Base-by-base conservation (phyloP, 2,888 invertebrate genomes). In the Orchesellides sinensis region DNA sequence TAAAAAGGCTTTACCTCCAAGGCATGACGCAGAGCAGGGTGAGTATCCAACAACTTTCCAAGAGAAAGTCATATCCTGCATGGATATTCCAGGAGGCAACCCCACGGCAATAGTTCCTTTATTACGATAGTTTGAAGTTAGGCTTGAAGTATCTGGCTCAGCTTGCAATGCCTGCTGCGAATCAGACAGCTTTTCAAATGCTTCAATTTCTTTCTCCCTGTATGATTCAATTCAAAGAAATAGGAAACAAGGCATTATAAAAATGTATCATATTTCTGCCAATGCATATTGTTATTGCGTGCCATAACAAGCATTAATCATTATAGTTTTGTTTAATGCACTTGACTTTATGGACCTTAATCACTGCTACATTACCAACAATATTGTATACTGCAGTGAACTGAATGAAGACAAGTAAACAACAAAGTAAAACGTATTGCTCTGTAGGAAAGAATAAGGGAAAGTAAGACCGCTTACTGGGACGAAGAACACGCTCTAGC, bases 21-120 rank as follows among this genome's bases (percentile, higher is more conserved):
- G 92, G 89, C 98, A 99, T 8, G 96, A 96, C 0, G 96, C 96
- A 89, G 96, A 98, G 91, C 99, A 99, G 83, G 96, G 95, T 0
- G 96, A 96, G 89, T 96, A 97, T 0, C 97, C 97, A 35, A 83
- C 69, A 21, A 85, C 83, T 75, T 83, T 83, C 85, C 84, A 88
- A 12, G 86, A 86, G 83, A 85, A 88, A 56, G 86, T 87, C 88
- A 88, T 88, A 70, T 87, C 87, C 52, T 84, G 83, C 68, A 83
- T 84, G 25, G 87, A 85, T 70, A 87, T 88, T 63, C 88, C 88
- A 59, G 86, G 87, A 19, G 88, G 88, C 12, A 88, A 70, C 17
- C 88, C 88, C 19, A 85, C 86, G 2, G 84, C 69, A 56, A 87
- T 84, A n/a, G n/a, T n/a, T 0, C 85, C 84, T 72, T 87, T 87